These are phyloP conservation scores for Probaryconus sp. DNA, from an alignment of 1,140 invertebrate species.

Conservation along the genomic window DNA sequence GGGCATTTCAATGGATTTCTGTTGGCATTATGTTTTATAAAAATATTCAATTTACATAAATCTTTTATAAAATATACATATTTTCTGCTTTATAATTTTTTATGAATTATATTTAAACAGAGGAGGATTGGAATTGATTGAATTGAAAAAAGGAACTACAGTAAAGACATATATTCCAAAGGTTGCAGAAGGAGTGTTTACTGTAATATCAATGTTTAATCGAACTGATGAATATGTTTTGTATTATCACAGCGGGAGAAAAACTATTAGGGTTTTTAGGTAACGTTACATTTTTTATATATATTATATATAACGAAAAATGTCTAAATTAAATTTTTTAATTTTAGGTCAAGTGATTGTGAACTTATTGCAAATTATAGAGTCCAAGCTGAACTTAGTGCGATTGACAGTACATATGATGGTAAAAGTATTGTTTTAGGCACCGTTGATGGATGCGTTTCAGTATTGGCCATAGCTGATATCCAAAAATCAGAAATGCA, in stretches of 20 bases:
- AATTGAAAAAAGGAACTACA: constrained; percentile 89
- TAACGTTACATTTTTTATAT: too few species aligned
- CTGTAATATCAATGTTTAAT: constrained; percentile 95
- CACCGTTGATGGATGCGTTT: constrained; percentile 95
- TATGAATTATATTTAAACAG: constrained; percentile 71
- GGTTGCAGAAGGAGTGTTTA: constrained; percentile 98
- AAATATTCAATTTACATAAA: neutral
- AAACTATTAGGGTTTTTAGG: constrained; percentile 95
- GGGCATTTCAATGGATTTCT: constrained; percentile 38
- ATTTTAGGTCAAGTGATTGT: constrained; percentile 88
- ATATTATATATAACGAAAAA: too few species aligned
- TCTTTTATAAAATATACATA: too few species aligned
- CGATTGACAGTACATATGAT: constrained; percentile 89
- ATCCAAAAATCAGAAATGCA: constrained; percentile 81
- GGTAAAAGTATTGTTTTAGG: constrained; percentile 91
- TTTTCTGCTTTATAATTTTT: neutral
- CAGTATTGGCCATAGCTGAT: constrained; percentile 94
- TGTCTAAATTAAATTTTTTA: constrained; percentile 16
- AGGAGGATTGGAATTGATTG: constrained; percentile 94
- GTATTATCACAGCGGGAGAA: constrained; percentile 96
- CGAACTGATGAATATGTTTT: constrained; percentile 96
- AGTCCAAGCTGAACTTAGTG: constrained; percentile 93
- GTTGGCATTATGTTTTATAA: neutral
- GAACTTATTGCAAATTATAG: constrained; percentile 95
- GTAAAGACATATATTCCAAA: constrained; percentile 92